Conservation (phyloP, 2,888 invertebrate species). For the Iselma pallidipennis region DNA sequence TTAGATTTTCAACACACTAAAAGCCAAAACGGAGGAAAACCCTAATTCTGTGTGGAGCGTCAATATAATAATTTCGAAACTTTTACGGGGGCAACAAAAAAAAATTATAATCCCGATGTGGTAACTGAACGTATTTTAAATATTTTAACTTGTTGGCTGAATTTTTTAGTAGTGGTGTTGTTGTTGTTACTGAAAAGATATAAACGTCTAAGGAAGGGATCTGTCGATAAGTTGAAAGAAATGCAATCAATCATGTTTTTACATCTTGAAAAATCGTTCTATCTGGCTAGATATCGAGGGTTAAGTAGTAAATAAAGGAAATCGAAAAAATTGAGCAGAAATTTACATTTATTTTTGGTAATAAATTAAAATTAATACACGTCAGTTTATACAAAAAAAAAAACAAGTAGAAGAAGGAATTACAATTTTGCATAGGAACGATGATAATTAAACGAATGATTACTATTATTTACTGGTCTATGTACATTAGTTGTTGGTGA, state of each 20-base stretch:
- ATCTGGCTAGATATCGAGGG: too few relatives aligned
- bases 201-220: too few relatives aligned
- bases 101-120: neutral
- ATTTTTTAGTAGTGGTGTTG: neutral
- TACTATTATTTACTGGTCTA: neutral
- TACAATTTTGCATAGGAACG: neutral
- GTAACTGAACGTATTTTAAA: neutral
- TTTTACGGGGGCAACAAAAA: too few relatives aligned
- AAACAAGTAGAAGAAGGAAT: too few relatives aligned
- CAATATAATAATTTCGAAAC: too few relatives aligned
- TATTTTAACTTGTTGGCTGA: neutral
- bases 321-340: too few relatives aligned
- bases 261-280: neutral
- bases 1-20: too few relatives aligned
- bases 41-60: too few relatives aligned
- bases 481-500: neutral
- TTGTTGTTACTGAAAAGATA: too few relatives aligned
- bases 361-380: neutral
- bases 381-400: neutral
- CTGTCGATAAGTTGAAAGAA: constrained; percentile 35
- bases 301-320: too few relatives aligned
- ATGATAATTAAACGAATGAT: neutral
- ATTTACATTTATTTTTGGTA: neutral
- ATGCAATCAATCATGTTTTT: constrained; percentile 39
- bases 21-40: too few relatives aligned